These are phyloP conservation scores for Oncorhynchus kisutch DNA, from an alignment of 2,113 vertebrate species.

Conservation along the genomic window DNA sequence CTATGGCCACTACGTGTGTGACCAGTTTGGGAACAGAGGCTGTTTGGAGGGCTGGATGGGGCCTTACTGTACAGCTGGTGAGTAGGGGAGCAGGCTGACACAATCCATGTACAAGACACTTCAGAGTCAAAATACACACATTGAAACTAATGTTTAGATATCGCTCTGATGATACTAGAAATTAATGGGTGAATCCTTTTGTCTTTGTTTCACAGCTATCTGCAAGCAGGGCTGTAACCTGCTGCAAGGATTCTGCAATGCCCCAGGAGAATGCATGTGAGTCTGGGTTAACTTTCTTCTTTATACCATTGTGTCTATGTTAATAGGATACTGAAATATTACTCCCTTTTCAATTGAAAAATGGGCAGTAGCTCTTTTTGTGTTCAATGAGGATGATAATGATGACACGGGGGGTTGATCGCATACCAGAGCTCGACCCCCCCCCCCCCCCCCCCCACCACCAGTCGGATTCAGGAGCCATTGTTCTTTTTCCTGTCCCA, in stretches of 20 bases:
- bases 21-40: slow-evolving; percentile 86
- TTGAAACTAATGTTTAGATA: background rate
- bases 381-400: slow-evolving; percentile 39
- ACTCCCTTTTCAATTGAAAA: too few relatives aligned
- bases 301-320: too few relatives aligned
- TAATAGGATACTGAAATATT: too few relatives aligned
- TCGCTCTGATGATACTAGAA: background rate
- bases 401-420: slow-evolving; percentile 11
- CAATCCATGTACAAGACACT: too few relatives aligned
- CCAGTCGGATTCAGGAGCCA: slow-evolving; percentile 47
- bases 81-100: background rate
- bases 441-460: slow-evolving; percentile 3
- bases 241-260: slow-evolving; percentile 79
- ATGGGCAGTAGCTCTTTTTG: slow-evolving; percentile 5
- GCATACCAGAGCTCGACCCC: background rate
- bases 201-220: slow-evolving; percentile 74
- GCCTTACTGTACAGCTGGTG: slow-evolving; percentile 85
- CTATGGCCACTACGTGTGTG: slow-evolving; percentile 89
- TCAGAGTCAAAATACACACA: background rate
- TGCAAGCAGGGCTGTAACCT: slow-evolving; percentile 92
- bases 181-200: background rate
- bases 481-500: slow-evolving; percentile 72
- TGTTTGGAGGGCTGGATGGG: slow-evolving; percentile 96
- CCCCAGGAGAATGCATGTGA: slow-evolving; percentile 92
- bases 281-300: slow-evolving; percentile 42